Conservation (phyloP, 2,797 vertebrate species). For the Avahi laniger region DNA sequence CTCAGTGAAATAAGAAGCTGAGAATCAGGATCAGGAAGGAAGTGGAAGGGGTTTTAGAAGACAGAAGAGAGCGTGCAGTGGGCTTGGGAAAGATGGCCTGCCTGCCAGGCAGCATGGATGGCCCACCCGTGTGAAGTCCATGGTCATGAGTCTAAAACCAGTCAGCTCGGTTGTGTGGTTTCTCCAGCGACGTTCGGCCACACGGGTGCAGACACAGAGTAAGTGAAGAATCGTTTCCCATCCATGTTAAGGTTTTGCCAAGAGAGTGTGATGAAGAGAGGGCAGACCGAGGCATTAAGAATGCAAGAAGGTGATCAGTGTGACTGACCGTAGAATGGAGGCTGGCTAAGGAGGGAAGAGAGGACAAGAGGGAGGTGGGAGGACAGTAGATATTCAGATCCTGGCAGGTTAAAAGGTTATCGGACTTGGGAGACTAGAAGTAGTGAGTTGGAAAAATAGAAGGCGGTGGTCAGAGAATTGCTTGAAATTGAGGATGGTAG, state of each 20-base stretch:
- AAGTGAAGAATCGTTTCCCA: not conserved
- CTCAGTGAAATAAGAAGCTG: not conserved
- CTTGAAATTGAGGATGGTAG: not conserved
- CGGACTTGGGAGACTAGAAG: not conserved
- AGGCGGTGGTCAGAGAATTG: not conserved
- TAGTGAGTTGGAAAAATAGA: not conserved
- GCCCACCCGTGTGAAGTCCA: not conserved
- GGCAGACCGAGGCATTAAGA: not conserved
- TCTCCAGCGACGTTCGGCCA: not conserved
- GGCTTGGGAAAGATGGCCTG: not conserved
- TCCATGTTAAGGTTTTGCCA: not conserved
- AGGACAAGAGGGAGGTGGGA: not conserved
- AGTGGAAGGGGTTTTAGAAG: not conserved
- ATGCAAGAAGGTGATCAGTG: not conserved
- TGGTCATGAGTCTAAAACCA: not conserved
- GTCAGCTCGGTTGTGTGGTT: not conserved
- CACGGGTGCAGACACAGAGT: rapidly evolving
- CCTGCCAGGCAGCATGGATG: not conserved
- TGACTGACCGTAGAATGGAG: not conserved
- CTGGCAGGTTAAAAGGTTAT: not conserved
- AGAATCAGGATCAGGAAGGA: not conserved
- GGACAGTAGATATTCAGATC: not conserved
- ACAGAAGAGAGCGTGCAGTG: not conserved
- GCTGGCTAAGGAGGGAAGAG: not conserved
- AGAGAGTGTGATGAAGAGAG: not conserved